Evolutionary conservation across 2,888 invertebrate species (phyloP).

Genomic region (Diadegma fenestrale): DNA sequence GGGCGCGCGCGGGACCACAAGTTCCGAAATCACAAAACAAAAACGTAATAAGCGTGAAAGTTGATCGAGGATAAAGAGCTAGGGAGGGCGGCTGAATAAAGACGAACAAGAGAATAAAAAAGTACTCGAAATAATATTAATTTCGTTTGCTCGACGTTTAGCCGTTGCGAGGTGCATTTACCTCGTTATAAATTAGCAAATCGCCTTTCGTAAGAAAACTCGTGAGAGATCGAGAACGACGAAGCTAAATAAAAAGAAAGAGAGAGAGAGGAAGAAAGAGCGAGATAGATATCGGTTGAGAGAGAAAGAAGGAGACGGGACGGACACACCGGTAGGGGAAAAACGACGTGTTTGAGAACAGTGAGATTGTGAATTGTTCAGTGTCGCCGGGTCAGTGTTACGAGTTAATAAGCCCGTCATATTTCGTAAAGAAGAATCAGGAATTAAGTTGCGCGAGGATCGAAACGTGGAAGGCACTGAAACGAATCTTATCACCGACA

Average conservation of each 20-base stretch:
- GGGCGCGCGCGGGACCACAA: constrained; percentile 78
- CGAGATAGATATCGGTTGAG: constrained; percentile 36
- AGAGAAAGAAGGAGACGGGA: constrained; percentile 38
- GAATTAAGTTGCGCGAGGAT: constrained; percentile 38
- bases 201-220: constrained; percentile 30
- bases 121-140: constrained; percentile 3
- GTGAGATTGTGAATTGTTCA: constrained; percentile 69
- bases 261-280: constrained; percentile 28
- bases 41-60: constrained; percentile 18
- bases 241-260: constrained; percentile 30
- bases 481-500: constrained; percentile 68
- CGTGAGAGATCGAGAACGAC: constrained; percentile 41
- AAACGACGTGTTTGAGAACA: constrained; percentile 64
- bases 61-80: background rate
- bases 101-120: background rate
- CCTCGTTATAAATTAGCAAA: constrained; percentile 35
- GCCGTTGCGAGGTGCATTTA: constrained; percentile 20
- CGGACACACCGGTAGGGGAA: constrained; percentile 60
- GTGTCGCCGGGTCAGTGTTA: constrained; percentile 68
- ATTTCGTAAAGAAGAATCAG: constrained; percentile 44
- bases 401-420: constrained; percentile 52
- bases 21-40: constrained; percentile 70
- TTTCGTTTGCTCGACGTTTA: constrained; percentile 49
- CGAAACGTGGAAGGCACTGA: constrained; percentile 11
- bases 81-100: constrained; percentile 10